Evolutionary conservation across 2,797 vertebrate genomes (phyloP).

Genomic region (Lepilemur septentrionalis): DNA sequence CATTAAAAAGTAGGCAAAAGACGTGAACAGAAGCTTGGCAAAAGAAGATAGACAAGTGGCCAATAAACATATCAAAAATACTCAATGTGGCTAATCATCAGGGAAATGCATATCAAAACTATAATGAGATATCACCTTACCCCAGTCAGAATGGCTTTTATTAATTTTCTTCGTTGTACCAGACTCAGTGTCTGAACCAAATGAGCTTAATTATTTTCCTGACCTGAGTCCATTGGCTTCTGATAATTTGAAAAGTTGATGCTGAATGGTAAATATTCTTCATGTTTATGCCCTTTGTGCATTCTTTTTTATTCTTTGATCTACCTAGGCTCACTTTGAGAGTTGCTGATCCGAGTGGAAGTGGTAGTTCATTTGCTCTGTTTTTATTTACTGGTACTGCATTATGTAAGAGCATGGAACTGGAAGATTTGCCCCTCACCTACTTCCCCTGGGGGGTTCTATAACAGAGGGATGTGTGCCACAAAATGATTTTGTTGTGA

Average conservation of each 20-base stretch:
- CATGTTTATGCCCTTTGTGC: neutral
- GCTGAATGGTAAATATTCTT: neutral
- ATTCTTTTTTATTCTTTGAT: slow-evolving; percentile 9
- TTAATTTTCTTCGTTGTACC: neutral
- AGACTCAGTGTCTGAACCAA: neutral
- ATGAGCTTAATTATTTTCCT: neutral
- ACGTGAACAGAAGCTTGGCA: no score
- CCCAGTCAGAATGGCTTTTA: no score
- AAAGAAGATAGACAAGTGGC: no score
- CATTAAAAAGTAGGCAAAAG: no score
- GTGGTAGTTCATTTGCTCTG: neutral
- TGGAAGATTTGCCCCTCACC: neutral
- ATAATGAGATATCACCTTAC: no score
- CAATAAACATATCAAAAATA: no score
- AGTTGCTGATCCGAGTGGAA: neutral
- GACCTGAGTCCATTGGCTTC: neutral
- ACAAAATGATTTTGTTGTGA: neutral
- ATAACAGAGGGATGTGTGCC: neutral
- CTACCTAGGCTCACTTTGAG: neutral
- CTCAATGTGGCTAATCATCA: no score
- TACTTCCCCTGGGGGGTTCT: neutral
- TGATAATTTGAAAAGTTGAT: neutral
- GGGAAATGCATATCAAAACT: no score
- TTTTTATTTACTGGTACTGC: neutral
- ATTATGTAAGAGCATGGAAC: neutral